Percentiles rank a stretch among this genome's conserved stretches.
phyloP scores from a whole-genome alignment of 1,140 invertebrate species.

The Drosophila saltans region DNA sequence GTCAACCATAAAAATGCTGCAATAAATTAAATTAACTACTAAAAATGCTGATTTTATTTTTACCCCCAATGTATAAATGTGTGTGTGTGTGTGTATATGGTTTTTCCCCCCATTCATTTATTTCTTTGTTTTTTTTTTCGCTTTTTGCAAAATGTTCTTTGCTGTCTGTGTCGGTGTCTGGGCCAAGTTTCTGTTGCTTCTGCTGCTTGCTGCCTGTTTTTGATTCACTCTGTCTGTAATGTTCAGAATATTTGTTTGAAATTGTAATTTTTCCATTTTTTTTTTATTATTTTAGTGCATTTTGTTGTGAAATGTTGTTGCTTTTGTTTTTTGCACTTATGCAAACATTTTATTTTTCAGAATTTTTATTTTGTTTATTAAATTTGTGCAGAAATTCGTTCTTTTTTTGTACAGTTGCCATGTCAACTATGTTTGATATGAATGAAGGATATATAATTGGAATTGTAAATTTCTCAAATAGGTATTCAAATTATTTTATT shows the following conservation, averaged over 20 bases:
- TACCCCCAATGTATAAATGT: slow-evolving; percentile 39
- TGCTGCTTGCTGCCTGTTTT: slow-evolving; percentile 14
- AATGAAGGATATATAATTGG: slow-evolving; percentile 11
- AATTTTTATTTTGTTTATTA: slow-evolving; percentile 10
- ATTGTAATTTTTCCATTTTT: not conserved
- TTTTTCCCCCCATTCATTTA: slow-evolving; percentile 11
- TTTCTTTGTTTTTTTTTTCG: not conserved
- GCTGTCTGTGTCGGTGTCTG: slow-evolving; percentile 6
- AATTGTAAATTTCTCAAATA: slow-evolving; percentile 11
- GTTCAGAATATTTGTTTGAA: slow-evolving; percentile 26
- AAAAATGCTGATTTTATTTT: slow-evolving; percentile 83
- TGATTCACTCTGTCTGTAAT: slow-evolving; percentile 12
- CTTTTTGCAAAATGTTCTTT: slow-evolving; percentile 5
- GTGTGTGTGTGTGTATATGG: not conserved
- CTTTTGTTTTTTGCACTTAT: not conserved
- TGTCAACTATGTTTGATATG: not conserved
- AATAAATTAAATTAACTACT: slow-evolving; percentile 84
- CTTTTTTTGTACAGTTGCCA: not conserved
- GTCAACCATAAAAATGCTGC: slow-evolving; percentile 83
- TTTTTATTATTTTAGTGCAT: slow-evolving; percentile 10
- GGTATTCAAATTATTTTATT: slow-evolving; percentile 5
- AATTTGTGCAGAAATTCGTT: not conserved
- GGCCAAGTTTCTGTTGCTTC: not conserved
- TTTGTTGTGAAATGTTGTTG: slow-evolving; percentile 2
- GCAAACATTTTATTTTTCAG: not conserved